Percentiles rank a stretch among this genome's conserved stretches.
phyloP scores from a whole-genome alignment of 1,140 invertebrate genomes.

The Solen grandis region DNA sequence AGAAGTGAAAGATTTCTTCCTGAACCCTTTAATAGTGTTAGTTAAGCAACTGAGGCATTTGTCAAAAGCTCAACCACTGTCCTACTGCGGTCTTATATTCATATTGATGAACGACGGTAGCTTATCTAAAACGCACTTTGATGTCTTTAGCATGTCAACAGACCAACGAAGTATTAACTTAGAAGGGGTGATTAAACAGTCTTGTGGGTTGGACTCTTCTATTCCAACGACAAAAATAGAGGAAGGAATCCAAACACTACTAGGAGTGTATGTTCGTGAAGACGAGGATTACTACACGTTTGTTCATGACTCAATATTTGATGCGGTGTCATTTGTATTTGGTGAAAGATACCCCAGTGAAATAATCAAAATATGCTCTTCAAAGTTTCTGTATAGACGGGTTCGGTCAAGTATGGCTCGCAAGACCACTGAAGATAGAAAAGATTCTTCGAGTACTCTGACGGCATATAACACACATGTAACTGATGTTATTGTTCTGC shows the following conservation, averaged over 20 bases:
- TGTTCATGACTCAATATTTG: slow-evolving; percentile 46
- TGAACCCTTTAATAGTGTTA: slow-evolving; percentile 20
- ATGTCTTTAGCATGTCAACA: slow-evolving; percentile 14
- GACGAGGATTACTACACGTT: slow-evolving; percentile 36
- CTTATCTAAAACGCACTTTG: slow-evolving; percentile 13
- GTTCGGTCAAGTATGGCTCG: not conserved
- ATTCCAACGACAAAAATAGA: slow-evolving; percentile 4
- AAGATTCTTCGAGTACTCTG: not conserved
- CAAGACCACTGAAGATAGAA: slow-evolving; percentile 7
- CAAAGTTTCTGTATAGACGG: slow-evolving; percentile 27
- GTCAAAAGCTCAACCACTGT: not conserved
- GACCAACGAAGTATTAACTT: not conserved
- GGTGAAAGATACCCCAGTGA: slow-evolving; percentile 33
- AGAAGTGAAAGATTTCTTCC: slow-evolving; percentile 26
- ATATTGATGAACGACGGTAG: slow-evolving; percentile 33
- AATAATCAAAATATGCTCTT: slow-evolving; percentile 29
- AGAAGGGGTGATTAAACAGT: slow-evolving; percentile 7
- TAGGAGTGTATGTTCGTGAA: slow-evolving; percentile 48
- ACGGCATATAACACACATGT: too few species aligned
- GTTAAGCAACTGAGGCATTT: slow-evolving; percentile 21
- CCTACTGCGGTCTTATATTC: slow-evolving; percentile 36
- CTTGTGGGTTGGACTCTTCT: slow-evolving; percentile 18
- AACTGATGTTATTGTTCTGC: slow-evolving; percentile 28
- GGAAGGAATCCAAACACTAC: not conserved
- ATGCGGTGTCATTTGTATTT: slow-evolving; percentile 47